Percentiles rank a stretch among this genome's conserved stretches.
Evolutionary conservation across 2,797 vertebrate genomes (phyloP).

Genomic region (Columba guinea): DNA sequence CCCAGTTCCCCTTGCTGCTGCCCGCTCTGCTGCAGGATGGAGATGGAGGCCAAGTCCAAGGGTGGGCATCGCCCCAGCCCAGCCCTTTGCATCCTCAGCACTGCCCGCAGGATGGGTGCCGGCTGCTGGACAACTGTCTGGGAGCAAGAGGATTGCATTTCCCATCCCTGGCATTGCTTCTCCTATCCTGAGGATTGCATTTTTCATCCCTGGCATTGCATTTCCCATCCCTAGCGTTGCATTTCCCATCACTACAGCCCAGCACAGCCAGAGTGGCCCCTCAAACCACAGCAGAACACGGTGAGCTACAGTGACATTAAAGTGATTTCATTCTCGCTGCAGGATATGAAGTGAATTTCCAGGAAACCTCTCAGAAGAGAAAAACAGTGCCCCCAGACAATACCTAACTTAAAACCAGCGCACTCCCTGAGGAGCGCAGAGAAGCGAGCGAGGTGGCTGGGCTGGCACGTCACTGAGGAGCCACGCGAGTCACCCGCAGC

Average conservation of each 20-base stretch:
- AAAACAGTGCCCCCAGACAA: not conserved
- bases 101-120: not conserved
- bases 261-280: not conserved
- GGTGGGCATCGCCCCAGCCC: not conserved
- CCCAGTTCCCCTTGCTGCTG: not conserved
- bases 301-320: not conserved
- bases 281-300: not conserved
- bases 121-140: fast-evolving
- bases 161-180: too few relatives aligned
- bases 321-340: not conserved
- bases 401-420: not conserved
- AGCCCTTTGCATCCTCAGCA: not conserved
- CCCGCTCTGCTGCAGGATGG: not conserved
- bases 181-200: not conserved
- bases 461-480: not conserved
- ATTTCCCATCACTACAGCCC: not conserved
- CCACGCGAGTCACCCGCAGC: not conserved
- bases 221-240: not conserved
- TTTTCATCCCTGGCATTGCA: not conserved
- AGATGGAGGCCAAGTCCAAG: not conserved
- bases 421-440: not conserved
- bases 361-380: not conserved
- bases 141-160: not conserved
- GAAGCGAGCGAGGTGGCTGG: not conserved
- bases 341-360: not conserved